Conservation (phyloP, 2,113 vertebrate genomes). For the Rhagologus leucostigma region DNA sequence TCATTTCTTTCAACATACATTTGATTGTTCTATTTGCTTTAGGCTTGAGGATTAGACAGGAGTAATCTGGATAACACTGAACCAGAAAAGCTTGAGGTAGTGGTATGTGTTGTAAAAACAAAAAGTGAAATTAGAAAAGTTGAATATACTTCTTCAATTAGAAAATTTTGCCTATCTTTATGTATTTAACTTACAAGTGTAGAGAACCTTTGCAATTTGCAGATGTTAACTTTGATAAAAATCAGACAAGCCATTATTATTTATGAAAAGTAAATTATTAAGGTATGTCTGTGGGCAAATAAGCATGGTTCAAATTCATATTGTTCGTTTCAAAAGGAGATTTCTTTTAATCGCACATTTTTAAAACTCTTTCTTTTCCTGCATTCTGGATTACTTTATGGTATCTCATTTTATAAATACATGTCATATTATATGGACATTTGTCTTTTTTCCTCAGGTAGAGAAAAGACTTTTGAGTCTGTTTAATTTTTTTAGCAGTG, state of each 20-base stretch:
- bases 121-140: background rate
- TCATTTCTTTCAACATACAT: background rate
- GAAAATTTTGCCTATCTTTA: background rate
- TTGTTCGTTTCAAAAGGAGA: background rate
- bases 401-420: background rate
- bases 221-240: background rate
- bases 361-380: background rate
- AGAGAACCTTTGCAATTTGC: background rate
- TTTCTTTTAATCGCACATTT: background rate
- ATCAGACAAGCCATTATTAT: background rate
- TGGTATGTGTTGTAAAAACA: background rate
- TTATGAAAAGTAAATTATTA: constrained; percentile 3
- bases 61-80: background rate
- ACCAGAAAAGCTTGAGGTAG: background rate
- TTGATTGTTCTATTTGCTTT: background rate
- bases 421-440: background rate
- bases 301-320: background rate
- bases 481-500: background rate
- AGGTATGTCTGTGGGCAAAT: background rate
- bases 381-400: background rate
- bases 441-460: background rate
- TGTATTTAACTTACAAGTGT: background rate
- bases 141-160: background rate
- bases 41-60: background rate
- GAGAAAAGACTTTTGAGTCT: background rate